These are phyloP conservation scores for Lysiphlebus fabarum DNA, from an alignment of 1,140 invertebrate species.

Conservation along the genomic window DNA sequence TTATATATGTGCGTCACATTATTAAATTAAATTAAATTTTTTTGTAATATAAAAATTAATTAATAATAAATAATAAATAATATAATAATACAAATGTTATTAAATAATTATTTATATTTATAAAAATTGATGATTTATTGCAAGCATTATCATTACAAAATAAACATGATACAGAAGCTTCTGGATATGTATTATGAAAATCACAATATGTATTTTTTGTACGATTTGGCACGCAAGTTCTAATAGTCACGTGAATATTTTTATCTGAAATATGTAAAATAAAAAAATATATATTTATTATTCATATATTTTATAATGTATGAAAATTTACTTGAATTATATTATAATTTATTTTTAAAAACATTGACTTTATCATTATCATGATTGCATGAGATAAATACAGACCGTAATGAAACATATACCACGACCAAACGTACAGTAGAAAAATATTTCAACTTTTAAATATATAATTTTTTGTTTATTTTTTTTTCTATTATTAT, in stretches of 20 bases:
- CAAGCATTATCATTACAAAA: conserved; percentile 43
- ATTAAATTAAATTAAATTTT: no score
- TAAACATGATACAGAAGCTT: conserved; percentile 37
- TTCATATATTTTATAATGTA: conserved; percentile 12
- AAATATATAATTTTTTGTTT: no score
- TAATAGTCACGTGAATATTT: conserved; percentile 40
- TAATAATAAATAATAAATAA: no score
- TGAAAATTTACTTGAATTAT: not conserved
- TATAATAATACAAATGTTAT: not conserved
- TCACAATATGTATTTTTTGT: conserved; percentile 37
- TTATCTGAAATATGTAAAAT: conserved; percentile 36
- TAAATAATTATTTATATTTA: not conserved
- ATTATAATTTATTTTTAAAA: not conserved
- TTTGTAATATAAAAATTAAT: no score
- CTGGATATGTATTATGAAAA: conserved; percentile 31
- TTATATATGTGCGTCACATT: no score
- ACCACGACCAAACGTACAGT: no score
- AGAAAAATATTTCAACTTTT: no score
- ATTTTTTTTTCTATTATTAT: no score
- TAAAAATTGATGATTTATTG: conserved; percentile 30
- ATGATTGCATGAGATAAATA: not conserved
- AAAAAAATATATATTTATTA: conserved; percentile 17
- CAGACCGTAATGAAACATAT: no score
- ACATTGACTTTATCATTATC: not conserved
- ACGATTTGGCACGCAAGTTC: conserved; percentile 41